phyloP scores from a whole-genome alignment of 2,888 invertebrate species.

The Gastracanthus pulcherrimus region DNA sequence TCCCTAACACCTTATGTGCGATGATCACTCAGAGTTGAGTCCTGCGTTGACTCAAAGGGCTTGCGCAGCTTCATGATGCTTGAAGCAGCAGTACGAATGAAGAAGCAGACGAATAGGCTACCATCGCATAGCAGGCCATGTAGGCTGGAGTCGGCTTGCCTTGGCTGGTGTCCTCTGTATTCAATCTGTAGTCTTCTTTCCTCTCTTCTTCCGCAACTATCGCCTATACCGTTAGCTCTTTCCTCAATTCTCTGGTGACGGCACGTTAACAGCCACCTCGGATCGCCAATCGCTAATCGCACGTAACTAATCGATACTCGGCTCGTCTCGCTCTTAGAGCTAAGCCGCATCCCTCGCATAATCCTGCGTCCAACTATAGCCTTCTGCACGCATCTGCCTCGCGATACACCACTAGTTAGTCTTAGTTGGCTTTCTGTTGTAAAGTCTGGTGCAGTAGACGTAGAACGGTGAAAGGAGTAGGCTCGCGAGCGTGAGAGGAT shows the following conservation, averaged over 20 bases:
- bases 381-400: not conserved
- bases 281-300: conserved; percentile 43
- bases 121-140: too few species aligned
- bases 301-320: conserved; percentile 11
- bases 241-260: conserved; percentile 12
- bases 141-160: too few species aligned
- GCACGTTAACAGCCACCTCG: conserved; percentile 46
- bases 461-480: not conserved
- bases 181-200: too few species aligned
- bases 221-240: not conserved
- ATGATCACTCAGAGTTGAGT: too few species aligned
- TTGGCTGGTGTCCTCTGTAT: too few species aligned
- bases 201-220: too few species aligned
- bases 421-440: not conserved
- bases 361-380: conserved; percentile 34
- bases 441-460: conserved; percentile 32
- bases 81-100: too few species aligned
- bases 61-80: too few species aligned
- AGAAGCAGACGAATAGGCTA: too few species aligned
- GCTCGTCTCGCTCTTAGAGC: not conserved
- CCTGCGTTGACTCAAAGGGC: too few species aligned
- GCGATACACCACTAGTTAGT: not conserved
- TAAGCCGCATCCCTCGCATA: conserved; percentile 27
- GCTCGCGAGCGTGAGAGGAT: conserved; percentile 62
- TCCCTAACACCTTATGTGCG: too few species aligned